Conservation (phyloP, 2,113 vertebrate species). For the Sebastes schlegelii region DNA sequence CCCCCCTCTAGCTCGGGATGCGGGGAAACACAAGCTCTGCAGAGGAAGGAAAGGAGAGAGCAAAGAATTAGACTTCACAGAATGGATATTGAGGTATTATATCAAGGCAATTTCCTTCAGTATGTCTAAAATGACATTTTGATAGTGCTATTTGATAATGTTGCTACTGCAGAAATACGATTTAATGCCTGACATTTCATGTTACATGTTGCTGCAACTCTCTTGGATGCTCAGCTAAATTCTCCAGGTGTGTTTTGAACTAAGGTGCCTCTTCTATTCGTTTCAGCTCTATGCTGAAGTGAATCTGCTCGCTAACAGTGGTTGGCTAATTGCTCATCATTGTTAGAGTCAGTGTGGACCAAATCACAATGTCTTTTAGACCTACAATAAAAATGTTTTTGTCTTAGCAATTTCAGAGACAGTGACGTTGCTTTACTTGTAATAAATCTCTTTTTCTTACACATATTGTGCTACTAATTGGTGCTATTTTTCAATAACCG, state of each 20-base stretch:
- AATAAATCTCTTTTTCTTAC: background rate
- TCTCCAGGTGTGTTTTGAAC: background rate
- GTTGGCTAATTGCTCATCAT: constrained; percentile 83
- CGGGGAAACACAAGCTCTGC: constrained; percentile 46
- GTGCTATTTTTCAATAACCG: background rate
- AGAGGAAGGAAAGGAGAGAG: constrained; percentile 37
- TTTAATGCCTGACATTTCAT: background rate
- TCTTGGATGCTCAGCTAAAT: background rate
- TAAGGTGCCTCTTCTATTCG: constrained; percentile 54
- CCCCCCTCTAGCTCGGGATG: constrained; percentile 44
- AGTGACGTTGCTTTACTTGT: background rate
- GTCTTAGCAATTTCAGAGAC: background rate
- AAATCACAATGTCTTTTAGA: constrained; percentile 78
- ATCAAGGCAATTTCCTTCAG: constrained; percentile 21
- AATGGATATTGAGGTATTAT: constrained; percentile 5
- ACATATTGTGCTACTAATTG: constrained; percentile 8
- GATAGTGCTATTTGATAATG: constrained; percentile 14
- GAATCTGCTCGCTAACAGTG: constrained; percentile 80
- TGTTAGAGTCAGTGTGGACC: constrained; percentile 78
- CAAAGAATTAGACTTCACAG: constrained; percentile 39
- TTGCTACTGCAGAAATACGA: background rate
- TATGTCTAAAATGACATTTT: constrained; percentile 15
- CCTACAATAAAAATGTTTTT: background rate
- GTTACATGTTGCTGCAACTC: background rate
- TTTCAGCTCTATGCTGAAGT: constrained; percentile 82